Evolutionary conservation across 2,888 invertebrate species (phyloP), one percentile per base, ranked within the genome.

Genomic region (Papilio gigon): DNA sequence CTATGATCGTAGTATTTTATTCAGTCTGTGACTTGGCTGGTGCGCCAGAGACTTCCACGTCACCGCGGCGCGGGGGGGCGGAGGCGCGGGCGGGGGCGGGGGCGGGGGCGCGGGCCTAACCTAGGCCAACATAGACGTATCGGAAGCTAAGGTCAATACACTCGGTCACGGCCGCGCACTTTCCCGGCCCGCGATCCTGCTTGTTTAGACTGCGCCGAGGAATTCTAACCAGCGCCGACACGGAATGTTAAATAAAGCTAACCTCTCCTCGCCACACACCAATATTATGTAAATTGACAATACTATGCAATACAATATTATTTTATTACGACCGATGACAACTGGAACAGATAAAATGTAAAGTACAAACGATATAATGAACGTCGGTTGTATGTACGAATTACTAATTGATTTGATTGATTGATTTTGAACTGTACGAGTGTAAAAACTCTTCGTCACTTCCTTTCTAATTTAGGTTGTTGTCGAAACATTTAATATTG

Each of bases 111-210:
- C 74, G 75, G 76, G 78, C 83, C 84, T 88, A 89, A 90, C 90
- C 90, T 90, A 90, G 90, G 87, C 88, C 86, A 89, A 88, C 86
- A 80, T 84, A 84, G 85, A 77, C 74, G 77, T 83, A 82, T 84
- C 84, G 85, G 85, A 82, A 80, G 77, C 84, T 78, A 80, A 82
- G 89, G 88, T 89, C 90, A 87, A 83, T 88, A 88, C 88, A 80
- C 89, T 85, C 88, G 88, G 89, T 89, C 90, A 89, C 77, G 90
- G 89, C 84, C 88, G 81, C 80, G 82, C 83, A 87, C 89, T 90
- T 90, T 90, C 90, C 83, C 87, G 84, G 84, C 82, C 84, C 74
- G 60, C 74, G 75, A 77, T 75, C 74, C 76, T 77, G 76, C 78
- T 84, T 82, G 86, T 86, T 84, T 84, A 83, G 86, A 82, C 84